Evolutionary conservation across 1,140 invertebrate genomes (phyloP).

Genomic region (Calliphora vicina): DNA sequence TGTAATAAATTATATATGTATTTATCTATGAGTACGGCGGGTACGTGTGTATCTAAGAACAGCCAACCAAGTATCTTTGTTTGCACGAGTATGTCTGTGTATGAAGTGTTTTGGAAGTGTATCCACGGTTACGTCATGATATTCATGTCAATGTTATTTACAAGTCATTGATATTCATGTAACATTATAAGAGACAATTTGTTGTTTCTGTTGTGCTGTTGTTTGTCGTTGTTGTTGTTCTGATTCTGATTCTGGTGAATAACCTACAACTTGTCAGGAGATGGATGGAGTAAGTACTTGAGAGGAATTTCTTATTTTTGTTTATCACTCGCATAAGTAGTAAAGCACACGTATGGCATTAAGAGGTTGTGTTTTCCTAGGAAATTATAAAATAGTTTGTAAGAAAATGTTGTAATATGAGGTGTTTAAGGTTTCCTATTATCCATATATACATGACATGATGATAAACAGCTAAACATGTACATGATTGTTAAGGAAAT

Average conservation of each 20-base stretch:
- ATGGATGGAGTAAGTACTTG: too few relatives aligned
- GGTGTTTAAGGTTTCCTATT: too few relatives aligned
- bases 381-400: too few relatives aligned
- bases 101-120: neutral
- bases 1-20: neutral
- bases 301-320: too few relatives aligned
- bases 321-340: too few relatives aligned
- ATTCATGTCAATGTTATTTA: constrained; percentile 17
- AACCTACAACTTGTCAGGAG: too few relatives aligned
- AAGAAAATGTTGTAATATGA: too few relatives aligned
- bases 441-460: too few relatives aligned
- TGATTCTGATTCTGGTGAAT: neutral
- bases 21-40: neutral
- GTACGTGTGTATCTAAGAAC: neutral
- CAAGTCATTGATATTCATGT: constrained; percentile 13
- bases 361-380: too few relatives aligned
- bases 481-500: too few relatives aligned
- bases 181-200: neutral
- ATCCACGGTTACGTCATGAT: neutral
- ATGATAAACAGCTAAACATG: too few relatives aligned
- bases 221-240: neutral
- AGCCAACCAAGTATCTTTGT: neutral
- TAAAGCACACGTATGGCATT: too few relatives aligned
- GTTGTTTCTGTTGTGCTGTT: neutral
- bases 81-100: neutral